A percentile compares a stretch with the other conserved stretches of the same genome.
These are phyloP conservation scores for Habropoda laboriosa DNA, from an alignment of 1,140 invertebrate species.

Conservation along the genomic window DNA sequence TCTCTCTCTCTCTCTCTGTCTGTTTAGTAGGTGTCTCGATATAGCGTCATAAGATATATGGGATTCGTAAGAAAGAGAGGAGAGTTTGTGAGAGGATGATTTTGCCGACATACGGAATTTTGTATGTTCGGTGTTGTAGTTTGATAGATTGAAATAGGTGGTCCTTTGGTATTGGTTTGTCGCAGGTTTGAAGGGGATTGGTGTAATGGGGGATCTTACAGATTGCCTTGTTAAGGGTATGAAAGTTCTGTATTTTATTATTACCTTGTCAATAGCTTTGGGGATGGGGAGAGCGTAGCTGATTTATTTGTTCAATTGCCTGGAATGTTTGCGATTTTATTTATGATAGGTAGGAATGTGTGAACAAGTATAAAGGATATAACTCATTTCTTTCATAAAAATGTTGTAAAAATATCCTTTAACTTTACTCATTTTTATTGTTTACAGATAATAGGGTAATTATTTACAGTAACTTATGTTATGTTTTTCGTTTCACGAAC, in stretches of 20 bases:
- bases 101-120: conserved; percentile 46
- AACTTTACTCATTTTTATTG: too few relatives aligned
- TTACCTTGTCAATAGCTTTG: neutral
- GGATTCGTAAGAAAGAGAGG: neutral
- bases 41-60: conserved; percentile 44
- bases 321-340: neutral
- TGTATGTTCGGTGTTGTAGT: conserved; percentile 9
- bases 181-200: neutral
- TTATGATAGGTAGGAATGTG: too few relatives aligned
- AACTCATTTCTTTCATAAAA: too few relatives aligned
- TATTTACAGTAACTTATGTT: too few relatives aligned
- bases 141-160: conserved; percentile 42
- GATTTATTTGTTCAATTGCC: neutral
- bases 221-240: neutral
- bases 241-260: neutral
- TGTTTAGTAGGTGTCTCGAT: conserved; percentile 78
- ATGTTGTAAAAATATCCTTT: too few relatives aligned
- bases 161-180: conserved; percentile 66
- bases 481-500: too few relatives aligned
- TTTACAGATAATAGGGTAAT: too few relatives aligned
- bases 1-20: conserved; percentile 68
- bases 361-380: too few relatives aligned
- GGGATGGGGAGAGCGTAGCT: neutral
- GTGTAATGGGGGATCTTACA: neutral
- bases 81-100: conserved; percentile 48